Base-by-base conservation (phyloP, 2,888 invertebrate species). In the Corbicula japonica region DNA sequence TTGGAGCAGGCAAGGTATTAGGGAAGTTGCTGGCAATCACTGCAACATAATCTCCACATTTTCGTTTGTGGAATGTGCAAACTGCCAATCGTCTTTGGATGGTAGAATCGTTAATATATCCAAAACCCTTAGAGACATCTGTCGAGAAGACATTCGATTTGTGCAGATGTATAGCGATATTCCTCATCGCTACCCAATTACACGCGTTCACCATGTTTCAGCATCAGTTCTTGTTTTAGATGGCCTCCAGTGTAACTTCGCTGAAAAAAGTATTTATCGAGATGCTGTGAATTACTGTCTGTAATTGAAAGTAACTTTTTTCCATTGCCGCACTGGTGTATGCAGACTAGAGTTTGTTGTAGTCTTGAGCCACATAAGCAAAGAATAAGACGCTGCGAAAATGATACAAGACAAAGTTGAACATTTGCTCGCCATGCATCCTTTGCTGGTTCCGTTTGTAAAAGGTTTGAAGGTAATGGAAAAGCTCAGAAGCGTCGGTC, bases 21-120 rank as follows among this genome's bases (percentile, higher is more conserved):
- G 18, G n/a, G 46, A 46, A n/a, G 21, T 46, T 46, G 46, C 21
- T 21, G 46, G 46, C 21, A 46, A 18, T n/a, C 46, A 21, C 18
- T 18, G 46, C 18, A 46, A 18, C 21, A 18, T 46, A 46, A 46
- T 21, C 18, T n/a, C 46, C 18, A 21, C 46, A 46, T 46, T 46
- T 46, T 46, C 46, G 46, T 46, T 46, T 21, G 21, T 46, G 21
- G 46, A 46, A 46, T 46, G 46, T 46, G 46, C 46, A 46, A 46
- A 46, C 46, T 46, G 18, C 21, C 46, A 46, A 46, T 46, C 46
- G n/a, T n/a, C 18, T 46, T 21, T 46, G 18, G 46, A 46, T 21
- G 46, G 46, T 18, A 46, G 46, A 46, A 46, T n/a, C 18, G 21
- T 46, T 18, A 21, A 46, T 46, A 21, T 46, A n/a, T n/a, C n/a